Conservation (phyloP, 2,888 invertebrate genomes). For the Diplazon laetatorius region DNA sequence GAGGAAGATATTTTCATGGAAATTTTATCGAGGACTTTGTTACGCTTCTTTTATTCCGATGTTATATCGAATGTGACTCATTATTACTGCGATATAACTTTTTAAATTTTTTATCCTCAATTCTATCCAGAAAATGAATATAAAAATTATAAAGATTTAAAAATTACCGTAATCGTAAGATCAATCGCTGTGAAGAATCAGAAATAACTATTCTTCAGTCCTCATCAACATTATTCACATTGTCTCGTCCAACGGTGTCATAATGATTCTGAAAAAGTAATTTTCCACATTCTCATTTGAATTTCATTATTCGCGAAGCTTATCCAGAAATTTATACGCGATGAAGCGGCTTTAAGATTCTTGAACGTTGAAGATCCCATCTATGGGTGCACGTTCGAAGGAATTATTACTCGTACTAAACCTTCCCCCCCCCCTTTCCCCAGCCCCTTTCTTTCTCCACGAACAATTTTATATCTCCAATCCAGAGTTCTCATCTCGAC, state of each 20-base stretch:
- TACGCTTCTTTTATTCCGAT: no score
- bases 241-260: background rate
- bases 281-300: constrained; percentile 23
- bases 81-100: no score
- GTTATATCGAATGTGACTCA: no score
- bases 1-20: no score
- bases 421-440: background rate
- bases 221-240: background rate
- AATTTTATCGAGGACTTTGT: no score
- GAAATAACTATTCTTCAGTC: background rate
- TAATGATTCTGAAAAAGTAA: constrained; percentile 30
- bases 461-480: constrained; percentile 49
- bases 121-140: no score
- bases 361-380: constrained; percentile 3
- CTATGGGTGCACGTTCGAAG: constrained; percentile 33
- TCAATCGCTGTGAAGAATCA: no score
- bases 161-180: no score
- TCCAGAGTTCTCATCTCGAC: constrained; percentile 15
- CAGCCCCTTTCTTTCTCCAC: constrained; percentile 31
- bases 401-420: constrained; percentile 48
- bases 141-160: no score
- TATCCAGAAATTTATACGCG: constrained; percentile 26
- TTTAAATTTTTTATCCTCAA: no score
- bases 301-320: constrained; percentile 21
- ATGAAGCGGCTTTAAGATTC: constrained; percentile 17